Evolutionary conservation across 2,113 vertebrate species (phyloP), one percentile per base, ranked within the genome.

Genomic region (Maccullochella peelii): DNA sequence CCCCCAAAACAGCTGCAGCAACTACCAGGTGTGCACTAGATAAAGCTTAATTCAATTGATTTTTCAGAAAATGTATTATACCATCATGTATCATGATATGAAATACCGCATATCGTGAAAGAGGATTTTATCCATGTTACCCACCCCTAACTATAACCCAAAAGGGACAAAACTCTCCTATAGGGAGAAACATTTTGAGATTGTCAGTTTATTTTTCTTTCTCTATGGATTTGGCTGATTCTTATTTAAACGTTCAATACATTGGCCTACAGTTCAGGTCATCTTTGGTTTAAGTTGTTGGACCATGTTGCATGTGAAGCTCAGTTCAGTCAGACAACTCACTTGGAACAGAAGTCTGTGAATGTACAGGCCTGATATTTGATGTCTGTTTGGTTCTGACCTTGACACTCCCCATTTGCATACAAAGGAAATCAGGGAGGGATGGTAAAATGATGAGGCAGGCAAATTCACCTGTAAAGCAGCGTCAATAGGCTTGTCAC

Each of bases 281-380:
- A 8, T 30, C 30, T 61, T 58, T 65, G 23, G 16, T 21, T 68
- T 8, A 40, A 30, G 18, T 38, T 52, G 25, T 67, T 36, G 25
- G 12, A 50, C 25, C 12, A 23, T 21, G 54, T 15, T 44, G 58
- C 61, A 50, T 8, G n/a, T 42, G 65, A 67, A 25, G 65, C 57
- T 77, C 69, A 27, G 30, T 83, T 83, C 80, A 54, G 68, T 65
- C 84, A 61, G 77, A 80, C 73, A 44, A 49, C 77, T 72, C 67
- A 42, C 5, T 11, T 10, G 12, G 36, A 36, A n/a, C 15, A 18
- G 15, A 52, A 23, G 21, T 25, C 6, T 55, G 27, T 63, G 2
- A 40, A 38, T 4, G 18, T 16, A 23, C 23, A 69, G 59, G 10
- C 12, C 54, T 16, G 33, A 40, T 65, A 11, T 57, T 33, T 52